Base-by-base conservation (phyloP, 2,888 invertebrate species). In the Callimorpha dominula region DNA sequence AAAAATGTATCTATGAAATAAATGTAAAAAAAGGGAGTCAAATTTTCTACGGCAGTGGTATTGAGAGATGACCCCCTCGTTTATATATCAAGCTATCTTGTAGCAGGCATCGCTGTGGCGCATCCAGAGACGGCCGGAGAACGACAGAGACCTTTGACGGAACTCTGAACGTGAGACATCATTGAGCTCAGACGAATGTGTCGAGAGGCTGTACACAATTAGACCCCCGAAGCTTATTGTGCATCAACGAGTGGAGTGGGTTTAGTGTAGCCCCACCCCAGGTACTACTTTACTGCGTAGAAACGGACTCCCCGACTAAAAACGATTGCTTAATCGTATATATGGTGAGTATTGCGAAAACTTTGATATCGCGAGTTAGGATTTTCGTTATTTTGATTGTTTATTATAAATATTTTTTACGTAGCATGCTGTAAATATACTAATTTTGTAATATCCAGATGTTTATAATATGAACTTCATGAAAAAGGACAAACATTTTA, bases 21-120 rank as follows among this genome's bases (percentile, higher is more conserved):
- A 31, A 2, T 31, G 31, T 31, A 31, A 31, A 31, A n/a, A 71
- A 72, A 54, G 62, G 42, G 31, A 63, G 71, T 54, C 71, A 54
- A 72, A 63, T 62, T 8, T 67, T 72, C 71, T 72, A 72, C 72
- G 52, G 20, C 67, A 72, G 60, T 57, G 65, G 65, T 65, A 65
- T 71, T 52, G 64, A 60, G 50, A 11, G 43, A 46, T 46, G 43
- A 46, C 4, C 14, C 14, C 9, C 8, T 17, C 50, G n/a, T 31
- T 66, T 49, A 11, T 46, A 46, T 46, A 2, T 66, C 31, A 31
- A n/a, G n/a, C 46, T 65, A 65, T 12, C 46, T 46, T 46, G 20
- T 65, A 65, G 65, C 65, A 46, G 46, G 52, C 17, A 15, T 66
- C 15, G 49, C 7, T 14, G 66, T 15, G 46, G 50, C 66, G 14